phyloP scores from a whole-genome alignment of 2,113 vertebrate species.

The Brachypodius melanocephalos region DNA sequence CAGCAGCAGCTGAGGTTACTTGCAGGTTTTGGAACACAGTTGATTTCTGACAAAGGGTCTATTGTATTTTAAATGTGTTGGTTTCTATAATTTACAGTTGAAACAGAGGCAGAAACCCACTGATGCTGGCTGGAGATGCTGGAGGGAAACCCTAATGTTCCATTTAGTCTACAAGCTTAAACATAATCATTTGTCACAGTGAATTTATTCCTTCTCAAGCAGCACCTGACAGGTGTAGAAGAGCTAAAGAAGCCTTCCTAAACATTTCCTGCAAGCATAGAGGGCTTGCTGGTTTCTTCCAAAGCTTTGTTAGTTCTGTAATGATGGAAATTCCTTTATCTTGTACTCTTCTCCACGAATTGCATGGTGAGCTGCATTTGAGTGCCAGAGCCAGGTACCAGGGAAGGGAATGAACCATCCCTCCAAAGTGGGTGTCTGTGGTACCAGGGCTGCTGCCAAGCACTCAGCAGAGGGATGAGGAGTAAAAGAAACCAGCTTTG shows the following conservation, averaged over 20 bases:
- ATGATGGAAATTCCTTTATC: not conserved
- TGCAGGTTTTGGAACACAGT: not conserved
- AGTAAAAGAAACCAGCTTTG: not conserved
- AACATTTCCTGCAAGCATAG: not conserved
- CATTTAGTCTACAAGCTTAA: not conserved
- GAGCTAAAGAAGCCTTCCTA: not conserved
- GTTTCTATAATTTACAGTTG: not conserved
- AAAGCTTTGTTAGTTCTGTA: not conserved
- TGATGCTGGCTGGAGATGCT: not conserved
- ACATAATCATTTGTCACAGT: not conserved
- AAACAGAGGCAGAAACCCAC: not conserved
- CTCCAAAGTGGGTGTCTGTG: fast-evolving
- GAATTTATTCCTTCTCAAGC: not conserved
- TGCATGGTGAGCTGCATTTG: not conserved
- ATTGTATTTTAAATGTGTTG: not conserved
- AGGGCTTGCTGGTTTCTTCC: not conserved
- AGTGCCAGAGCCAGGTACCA: not conserved
- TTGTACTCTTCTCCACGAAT: not conserved
- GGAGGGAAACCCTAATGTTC: not conserved
- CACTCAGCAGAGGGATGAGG: not conserved
- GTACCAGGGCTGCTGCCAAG: not conserved
- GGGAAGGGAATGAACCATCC: not conserved
- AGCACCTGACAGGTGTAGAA: not conserved
- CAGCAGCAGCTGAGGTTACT: not conserved
- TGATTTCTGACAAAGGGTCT: not conserved